phyloP scores from a whole-genome alignment of 1,140 invertebrate genomes.

The Drosophila nigrodunni region DNA sequence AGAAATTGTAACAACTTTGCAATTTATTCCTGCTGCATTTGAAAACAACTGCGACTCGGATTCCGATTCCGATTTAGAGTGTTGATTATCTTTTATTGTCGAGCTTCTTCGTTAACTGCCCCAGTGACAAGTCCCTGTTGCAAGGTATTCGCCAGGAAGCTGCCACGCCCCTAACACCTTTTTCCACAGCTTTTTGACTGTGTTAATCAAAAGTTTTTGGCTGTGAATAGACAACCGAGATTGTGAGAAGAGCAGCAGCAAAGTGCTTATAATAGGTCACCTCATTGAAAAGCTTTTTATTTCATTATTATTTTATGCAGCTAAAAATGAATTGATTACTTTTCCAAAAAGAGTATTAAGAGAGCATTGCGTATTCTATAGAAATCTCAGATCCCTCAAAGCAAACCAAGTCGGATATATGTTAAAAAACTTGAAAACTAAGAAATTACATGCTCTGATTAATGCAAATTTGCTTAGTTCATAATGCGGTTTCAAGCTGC shows the following conservation, averaged over 20 bases:
- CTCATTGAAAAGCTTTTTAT: too few relatives aligned
- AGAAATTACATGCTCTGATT: constrained; percentile 14
- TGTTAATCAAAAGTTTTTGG: neutral
- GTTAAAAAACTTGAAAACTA: neutral
- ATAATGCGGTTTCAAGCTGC: constrained; percentile 11
- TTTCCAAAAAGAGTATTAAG: neutral
- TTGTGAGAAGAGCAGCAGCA: neutral
- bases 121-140: constrained; percentile 46
- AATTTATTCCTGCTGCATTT: constrained; percentile 68
- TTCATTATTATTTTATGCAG: too few relatives aligned
- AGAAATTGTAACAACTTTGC: constrained; percentile 80
- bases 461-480: constrained; percentile 3
- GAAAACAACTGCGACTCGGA: neutral
- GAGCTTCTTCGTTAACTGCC: constrained; percentile 29
- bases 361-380: too few relatives aligned
- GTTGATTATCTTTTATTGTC: constrained; percentile 76
- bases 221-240: constrained; percentile 16
- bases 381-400: neutral
- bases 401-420: neutral
- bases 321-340: constrained; percentile 8
- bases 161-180: constrained; percentile 26
- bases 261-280: too few relatives aligned
- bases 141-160: constrained; percentile 46
- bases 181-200: constrained; percentile 19
- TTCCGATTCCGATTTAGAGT: constrained; percentile 5